Conservation (phyloP, 1,140 invertebrate species). For the Triops longicaudatus region DNA sequence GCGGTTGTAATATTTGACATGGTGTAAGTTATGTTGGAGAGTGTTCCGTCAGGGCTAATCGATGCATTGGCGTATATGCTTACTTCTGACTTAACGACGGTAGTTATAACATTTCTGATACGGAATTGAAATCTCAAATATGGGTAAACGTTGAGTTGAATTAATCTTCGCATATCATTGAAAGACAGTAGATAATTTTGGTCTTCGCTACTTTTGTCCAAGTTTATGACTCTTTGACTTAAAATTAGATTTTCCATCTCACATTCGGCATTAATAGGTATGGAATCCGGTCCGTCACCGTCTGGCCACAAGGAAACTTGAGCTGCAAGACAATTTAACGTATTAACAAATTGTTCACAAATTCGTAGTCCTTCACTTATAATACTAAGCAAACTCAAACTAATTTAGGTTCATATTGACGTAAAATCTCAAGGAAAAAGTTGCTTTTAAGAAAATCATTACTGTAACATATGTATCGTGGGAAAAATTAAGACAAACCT, state of each 20-base stretch:
- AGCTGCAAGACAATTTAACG: not conserved
- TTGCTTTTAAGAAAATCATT: no score
- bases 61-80: not conserved
- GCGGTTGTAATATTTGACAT: not conserved
- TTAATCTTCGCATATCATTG: no score
- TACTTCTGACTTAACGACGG: no score
- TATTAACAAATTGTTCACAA: not conserved
- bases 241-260: not conserved
- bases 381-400: not conserved
- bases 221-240: not conserved
- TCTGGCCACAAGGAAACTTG: not conserved
- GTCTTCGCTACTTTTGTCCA: not conserved
- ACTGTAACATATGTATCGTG: no score
- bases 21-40: not conserved
- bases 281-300: not conserved
- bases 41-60: not conserved
- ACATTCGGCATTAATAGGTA: not conserved
- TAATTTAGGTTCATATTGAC: no score
- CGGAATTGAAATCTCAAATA: no score
- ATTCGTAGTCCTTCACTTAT: not conserved
- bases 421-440: no score
- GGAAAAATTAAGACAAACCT: no score
- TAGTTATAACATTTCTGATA: no score
- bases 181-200: not conserved
- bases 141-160: no score